Percentiles rank a stretch among this genome's conserved stretches.
These are phyloP conservation scores for Corydoras maculifer DNA, from an alignment of 2,113 vertebrate species.

Conservation along the genomic window DNA sequence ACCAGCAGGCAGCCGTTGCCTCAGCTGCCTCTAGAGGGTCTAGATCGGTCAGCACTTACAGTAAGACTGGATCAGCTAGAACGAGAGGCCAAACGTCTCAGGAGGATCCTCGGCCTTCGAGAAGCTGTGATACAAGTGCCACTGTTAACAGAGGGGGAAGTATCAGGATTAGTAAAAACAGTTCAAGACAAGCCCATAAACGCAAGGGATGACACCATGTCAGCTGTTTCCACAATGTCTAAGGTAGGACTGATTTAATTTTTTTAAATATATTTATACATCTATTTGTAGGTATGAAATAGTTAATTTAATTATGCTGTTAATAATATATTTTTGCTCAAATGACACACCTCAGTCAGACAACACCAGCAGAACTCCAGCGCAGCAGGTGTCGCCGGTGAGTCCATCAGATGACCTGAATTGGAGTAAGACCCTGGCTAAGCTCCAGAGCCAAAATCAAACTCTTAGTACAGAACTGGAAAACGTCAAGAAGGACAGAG, in stretches of 20 bases:
- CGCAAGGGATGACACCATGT: neutral
- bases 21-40: constrained; percentile 26
- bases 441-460: constrained; percentile 39
- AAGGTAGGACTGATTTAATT: constrained; percentile 11
- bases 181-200: constrained; percentile 32
- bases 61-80: constrained; percentile 54
- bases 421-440: constrained; percentile 31
- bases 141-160: constrained; percentile 42
- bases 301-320: no score
- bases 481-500: constrained; percentile 40
- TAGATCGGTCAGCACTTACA: constrained; percentile 36
- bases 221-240: neutral
- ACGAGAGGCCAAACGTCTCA: constrained; percentile 53
- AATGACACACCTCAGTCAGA: constrained; percentile 18
- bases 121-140: constrained; percentile 50
- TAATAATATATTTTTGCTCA: neutral
- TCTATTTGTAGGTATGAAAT: no score
- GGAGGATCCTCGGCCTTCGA: constrained; percentile 46
- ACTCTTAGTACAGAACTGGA: constrained; percentile 31
- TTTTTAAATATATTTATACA: no score
- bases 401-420: constrained; percentile 26
- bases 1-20: constrained; percentile 27
- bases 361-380: neutral
- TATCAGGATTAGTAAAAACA: constrained; percentile 46
- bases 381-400: constrained; percentile 12